Base-by-base conservation (phyloP, 64 coral and sea anemone genomes). In the Acropora yongei region DNA sequence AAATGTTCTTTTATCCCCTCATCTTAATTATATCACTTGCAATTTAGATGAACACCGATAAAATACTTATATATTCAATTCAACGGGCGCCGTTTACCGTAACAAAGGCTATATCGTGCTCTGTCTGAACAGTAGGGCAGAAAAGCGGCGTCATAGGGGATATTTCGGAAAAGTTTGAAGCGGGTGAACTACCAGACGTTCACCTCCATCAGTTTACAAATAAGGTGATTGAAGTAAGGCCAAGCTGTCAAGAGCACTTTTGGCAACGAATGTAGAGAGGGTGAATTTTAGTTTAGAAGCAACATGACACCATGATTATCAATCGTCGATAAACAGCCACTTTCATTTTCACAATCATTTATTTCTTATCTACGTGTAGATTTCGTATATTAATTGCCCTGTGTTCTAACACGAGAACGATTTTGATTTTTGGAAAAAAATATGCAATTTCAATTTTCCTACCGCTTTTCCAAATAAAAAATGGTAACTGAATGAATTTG, bases 41-140 rank as follows among this genome's bases (percentile, higher is more conserved):
- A 85, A 8, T n/a, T 4, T 57, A 41, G 79, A 44, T 82, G 13
- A 82, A 12, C 0, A 4, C 53, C 57, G 20, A 80, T 39, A 82
- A 82, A 82, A 12, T 45, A 82, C 55, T 82, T 82, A 30, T 10
- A 82, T 82, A 82, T 82, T 82, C 79, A 82, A 85, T 85, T 85
- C 82, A 49, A 13, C 45, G 44, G 82, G 65, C 82, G 82, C 68
- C 82, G 46, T 18, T 11, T 49, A 9, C 39, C 82, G 18, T 49
- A 47, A 11, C 82, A 13, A 1, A 68, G 41, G 81, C 14, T 18
- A 42, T 46, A 85, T 49, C 69, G 44, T 72, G 16, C 66, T 85
- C 45, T 41, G 47, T 68, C 82, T 85, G 1, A 71, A 85, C 44
- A 44, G 13, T 13, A 1, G 12, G 49, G 44, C 65, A 65, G 63